Base-by-base conservation (phyloP, 2,888 invertebrate species). In the Alloplasta piceator region DNA sequence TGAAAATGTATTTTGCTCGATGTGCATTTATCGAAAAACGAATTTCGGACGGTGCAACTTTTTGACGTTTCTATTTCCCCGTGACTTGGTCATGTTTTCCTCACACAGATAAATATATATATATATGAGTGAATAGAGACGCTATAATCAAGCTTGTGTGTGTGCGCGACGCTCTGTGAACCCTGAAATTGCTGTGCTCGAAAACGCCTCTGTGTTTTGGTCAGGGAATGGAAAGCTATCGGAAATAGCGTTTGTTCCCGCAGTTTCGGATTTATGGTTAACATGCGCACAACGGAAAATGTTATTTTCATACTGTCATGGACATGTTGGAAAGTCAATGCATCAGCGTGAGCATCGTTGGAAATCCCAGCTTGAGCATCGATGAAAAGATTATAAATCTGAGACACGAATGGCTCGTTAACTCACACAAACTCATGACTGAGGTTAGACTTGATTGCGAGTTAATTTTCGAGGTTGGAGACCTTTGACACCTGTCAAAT, bases 281-380 rank as follows among this genome's bases (percentile, higher is more conserved):
- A 46, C 14, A 43, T 56, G 14, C 36, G 6, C 10, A 7, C 26
- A n/a, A 36, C 56, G 26, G 26, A 26, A 36, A 36, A 36, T 56
- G 26, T 56, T 26, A 26, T 26, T 26, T 26, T 26, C 26, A 26
- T 26, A 26, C 26, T 26, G 26, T 26, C n/a, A 26, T 26, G 26
- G 26, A 26, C 26, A 26, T 3, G 26, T 26, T 26, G 3, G 26
- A 3, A 26, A 12, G 66, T 64, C 14, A 52, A 46, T 46, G 16
- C 39, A 12, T 87, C 64, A 56, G 83, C 61, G 86, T 85, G 74
- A 87, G 67, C 66, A 63, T 88, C 70, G 84, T 89, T 12, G 78
- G 78, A 66, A 88, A 89, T 82, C 85, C 87, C 55, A 87, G 87
- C 41, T 76, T 87, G 70, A 73, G 12, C 61, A 60, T 85, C 7